Evolutionary conservation across 2,888 invertebrate genomes (phyloP).

Genomic region (Gymnoscelis rufifasciata): DNA sequence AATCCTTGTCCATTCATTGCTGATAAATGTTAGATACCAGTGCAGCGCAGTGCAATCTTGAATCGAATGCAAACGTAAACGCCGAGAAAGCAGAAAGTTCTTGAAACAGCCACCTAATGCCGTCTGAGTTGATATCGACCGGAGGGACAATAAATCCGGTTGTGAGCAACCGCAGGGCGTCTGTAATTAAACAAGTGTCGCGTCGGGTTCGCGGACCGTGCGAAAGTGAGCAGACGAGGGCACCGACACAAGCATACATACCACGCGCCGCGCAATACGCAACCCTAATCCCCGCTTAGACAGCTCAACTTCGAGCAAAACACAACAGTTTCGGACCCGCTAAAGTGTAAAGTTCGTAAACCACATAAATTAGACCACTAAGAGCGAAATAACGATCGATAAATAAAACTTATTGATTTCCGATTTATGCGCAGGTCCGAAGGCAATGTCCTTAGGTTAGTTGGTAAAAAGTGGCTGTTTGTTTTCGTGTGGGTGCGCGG

Average conservation of each 20-base stretch:
- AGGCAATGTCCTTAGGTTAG: conserved; percentile 37
- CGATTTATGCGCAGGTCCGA: conserved; percentile 30
- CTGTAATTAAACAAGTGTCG: conserved; percentile 77
- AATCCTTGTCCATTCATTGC: no score
- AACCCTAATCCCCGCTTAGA: neutral
- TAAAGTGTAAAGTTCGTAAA: conserved; percentile 23
- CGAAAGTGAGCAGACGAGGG: conserved; percentile 66
- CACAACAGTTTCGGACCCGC: conserved; percentile 6
- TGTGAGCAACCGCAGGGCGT: conserved; percentile 56
- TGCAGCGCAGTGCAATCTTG: no score
- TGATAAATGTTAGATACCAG: no score
- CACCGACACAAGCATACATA: conserved; percentile 21
- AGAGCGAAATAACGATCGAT: conserved; percentile 21
- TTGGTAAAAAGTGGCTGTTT: conserved; percentile 35
- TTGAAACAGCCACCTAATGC: neutral
- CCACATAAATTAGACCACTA: conserved; percentile 24
- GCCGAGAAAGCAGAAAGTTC: neutral
- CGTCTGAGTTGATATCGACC: conserved; percentile 61
- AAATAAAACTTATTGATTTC: conserved; percentile 29
- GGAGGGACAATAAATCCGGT: conserved; percentile 76
- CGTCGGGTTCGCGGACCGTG: conserved; percentile 66
- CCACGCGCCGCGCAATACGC: neutral
- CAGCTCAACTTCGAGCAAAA: neutral
- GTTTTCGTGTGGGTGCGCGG: conserved; percentile 28
- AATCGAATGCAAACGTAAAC: no score